Conservation (phyloP, 2,113 vertebrate genomes). For the Ageneiosus marmoratus region DNA sequence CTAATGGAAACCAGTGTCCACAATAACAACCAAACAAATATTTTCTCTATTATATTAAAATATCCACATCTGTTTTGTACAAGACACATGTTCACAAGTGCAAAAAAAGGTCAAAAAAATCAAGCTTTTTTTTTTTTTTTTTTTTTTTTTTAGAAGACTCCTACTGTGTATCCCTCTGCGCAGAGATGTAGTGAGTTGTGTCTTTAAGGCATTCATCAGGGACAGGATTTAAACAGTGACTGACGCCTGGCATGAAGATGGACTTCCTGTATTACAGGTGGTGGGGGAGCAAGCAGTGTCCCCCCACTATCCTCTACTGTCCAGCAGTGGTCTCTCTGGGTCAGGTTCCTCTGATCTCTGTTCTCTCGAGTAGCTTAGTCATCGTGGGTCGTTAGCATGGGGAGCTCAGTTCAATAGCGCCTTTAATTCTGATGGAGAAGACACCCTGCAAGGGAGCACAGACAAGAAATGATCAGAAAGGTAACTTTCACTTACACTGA, state of each 20-base stretch:
- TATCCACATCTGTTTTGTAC: constrained; percentile 77
- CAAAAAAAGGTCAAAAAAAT: constrained; percentile 59
- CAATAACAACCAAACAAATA: constrained; percentile 67
- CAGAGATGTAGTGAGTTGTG: constrained; percentile 68
- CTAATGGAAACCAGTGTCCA: constrained; percentile 73
- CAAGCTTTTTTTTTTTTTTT: constrained; percentile 52
- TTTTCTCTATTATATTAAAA: constrained; percentile 78
- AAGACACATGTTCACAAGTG: constrained; percentile 75
- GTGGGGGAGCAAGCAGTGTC: constrained; percentile 43
- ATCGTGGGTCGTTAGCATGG: constrained; percentile 23
- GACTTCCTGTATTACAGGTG: constrained; percentile 57
- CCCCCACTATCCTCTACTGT: constrained; percentile 48
- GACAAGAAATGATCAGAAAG: not conserved
- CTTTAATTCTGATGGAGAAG: constrained; percentile 58
- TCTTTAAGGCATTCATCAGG: constrained; percentile 78
- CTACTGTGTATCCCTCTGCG: constrained; percentile 64
- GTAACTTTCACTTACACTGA: not conserved
- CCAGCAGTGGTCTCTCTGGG: constrained; percentile 21
- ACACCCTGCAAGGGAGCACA: constrained; percentile 64
- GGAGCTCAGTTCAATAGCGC: constrained; percentile 30
- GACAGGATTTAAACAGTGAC: constrained; percentile 65
- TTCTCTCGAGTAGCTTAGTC: constrained; percentile 24
- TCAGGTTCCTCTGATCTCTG: constrained; percentile 15
- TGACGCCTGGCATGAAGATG: constrained; percentile 59
- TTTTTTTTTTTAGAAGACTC: constrained; percentile 64